Percentiles rank a stretch among this genome's conserved stretches.
phyloP scores from a whole-genome alignment of 2,797 vertebrate species.

The Alfaro cultratus region DNA sequence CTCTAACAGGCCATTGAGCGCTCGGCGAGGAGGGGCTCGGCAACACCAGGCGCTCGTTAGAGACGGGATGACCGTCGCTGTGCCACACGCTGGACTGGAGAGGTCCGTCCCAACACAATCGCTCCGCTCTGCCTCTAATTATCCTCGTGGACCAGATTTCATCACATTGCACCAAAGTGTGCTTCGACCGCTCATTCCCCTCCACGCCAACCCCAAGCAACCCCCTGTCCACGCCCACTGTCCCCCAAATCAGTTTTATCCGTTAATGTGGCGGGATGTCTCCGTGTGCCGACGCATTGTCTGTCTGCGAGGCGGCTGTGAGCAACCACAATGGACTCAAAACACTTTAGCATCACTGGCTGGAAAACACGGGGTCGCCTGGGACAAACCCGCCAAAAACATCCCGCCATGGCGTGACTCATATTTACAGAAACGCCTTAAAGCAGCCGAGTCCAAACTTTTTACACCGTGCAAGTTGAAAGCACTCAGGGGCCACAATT shows the following conservation, averaged over 20 bases:
- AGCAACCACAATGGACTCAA: slow-evolving; percentile 99
- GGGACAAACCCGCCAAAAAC: slow-evolving; percentile 81
- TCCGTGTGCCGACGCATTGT: slow-evolving; percentile 92
- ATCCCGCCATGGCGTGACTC: slow-evolving; percentile 23
- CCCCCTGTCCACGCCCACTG: slow-evolving; percentile 34
- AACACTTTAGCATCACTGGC: slow-evolving; percentile 95
- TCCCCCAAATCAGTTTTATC: slow-evolving; percentile 85
- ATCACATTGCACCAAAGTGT: slow-evolving; percentile 83
- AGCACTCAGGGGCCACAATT: too few species aligned
- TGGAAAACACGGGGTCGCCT: slow-evolving; percentile 64
- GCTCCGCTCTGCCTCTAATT: slow-evolving; percentile 90
- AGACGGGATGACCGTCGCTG: slow-evolving; percentile 78
- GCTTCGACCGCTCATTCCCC: slow-evolving; percentile 67
- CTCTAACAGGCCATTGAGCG: slow-evolving; percentile 91
- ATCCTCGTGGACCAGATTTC: slow-evolving; percentile 76
- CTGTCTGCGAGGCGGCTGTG: slow-evolving; percentile 87
- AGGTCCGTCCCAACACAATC: slow-evolving; percentile 84
- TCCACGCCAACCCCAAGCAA: slow-evolving; percentile 36
- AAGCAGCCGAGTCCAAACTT: background rate
- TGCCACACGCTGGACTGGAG: slow-evolving; percentile 93
- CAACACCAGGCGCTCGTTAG: slow-evolving; percentile 77
- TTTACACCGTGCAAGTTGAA: too few species aligned
- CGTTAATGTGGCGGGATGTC: slow-evolving; percentile 94
- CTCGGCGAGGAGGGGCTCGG: slow-evolving; percentile 77
- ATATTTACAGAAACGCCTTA: background rate